Evolutionary conservation across 2,888 invertebrate species (phyloP), one percentile per base, ranked within the genome.

Genomic region (Cryptocheilus praepositus): DNA sequence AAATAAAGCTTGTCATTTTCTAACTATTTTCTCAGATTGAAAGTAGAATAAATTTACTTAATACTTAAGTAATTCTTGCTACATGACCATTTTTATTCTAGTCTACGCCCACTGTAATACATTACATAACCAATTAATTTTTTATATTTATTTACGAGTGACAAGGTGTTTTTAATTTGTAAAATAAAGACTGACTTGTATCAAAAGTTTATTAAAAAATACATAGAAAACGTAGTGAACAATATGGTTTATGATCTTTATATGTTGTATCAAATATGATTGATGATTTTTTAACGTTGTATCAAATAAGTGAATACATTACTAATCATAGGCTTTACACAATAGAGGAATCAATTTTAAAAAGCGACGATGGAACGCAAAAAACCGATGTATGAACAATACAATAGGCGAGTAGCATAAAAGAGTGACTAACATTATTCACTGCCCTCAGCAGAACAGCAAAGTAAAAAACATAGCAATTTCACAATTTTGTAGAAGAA

Each of bases 171-270:
- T 36, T 36, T 36, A 11, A 36, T 36, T 36, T 36, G 36, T 25
- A 25, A 36, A 36, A 36, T 7, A 11, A 1, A 7, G 52, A 43
- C n/a, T 69, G 44, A 60, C 71, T 70, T 61, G 46, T 74, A 73
- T 74, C 61, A 74, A 74, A 64, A 44, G 69, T 76, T 76, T 76
- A 76, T 76, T 76, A 67, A 65, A 76, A 70, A 68, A 70, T 71
- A 71, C 76, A 71, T 68, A 73, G 21, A 75, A 71, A 73, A 68
- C 61, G 51, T 65, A 54, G 64, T 69, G 62, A 75, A 45, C 68
- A 71, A 71, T 59, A 59, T 25, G 22, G 21, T 55, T 36, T 36
- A 55, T 36, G 19, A 36, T 55, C 1, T 55, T n/a, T 21, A 22
- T 22, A 49, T n/a, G 16, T 16, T 11, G 36, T 36, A 36, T 36